These are phyloP conservation scores for Sminthurides bifidus DNA, from an alignment of 1,140 invertebrate genomes.

Conservation along the genomic window DNA sequence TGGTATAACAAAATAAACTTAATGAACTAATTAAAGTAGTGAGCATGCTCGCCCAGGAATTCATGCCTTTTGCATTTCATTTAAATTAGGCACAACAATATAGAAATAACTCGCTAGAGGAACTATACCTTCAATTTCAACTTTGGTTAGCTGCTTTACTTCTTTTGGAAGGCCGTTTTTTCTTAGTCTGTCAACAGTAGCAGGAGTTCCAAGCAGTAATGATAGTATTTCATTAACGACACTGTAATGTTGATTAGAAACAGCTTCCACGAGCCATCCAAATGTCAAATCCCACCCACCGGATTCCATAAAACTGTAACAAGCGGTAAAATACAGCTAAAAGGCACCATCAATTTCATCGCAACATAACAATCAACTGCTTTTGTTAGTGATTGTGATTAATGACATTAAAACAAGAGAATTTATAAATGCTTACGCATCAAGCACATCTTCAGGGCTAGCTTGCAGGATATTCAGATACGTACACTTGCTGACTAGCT, in stretches of 20 bases:
- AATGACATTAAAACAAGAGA: neutral
- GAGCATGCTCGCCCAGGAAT: neutral
- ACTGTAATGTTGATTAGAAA: constrained; percentile 67
- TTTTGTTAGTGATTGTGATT: neutral
- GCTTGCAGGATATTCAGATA: constrained; percentile 86
- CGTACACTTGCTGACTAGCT: constrained; percentile 88
- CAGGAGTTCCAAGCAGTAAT: constrained; percentile 67
- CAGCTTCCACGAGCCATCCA: constrained; percentile 74
- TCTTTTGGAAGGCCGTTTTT: constrained; percentile 81
- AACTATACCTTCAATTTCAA: constrained; percentile 57
- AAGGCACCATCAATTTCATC: neutral
- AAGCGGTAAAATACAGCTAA: constrained; percentile 11
- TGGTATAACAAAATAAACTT: neutral
- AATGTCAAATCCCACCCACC: constrained; percentile 83
- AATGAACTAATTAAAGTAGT: too few species aligned
- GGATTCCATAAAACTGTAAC: constrained; percentile 64
- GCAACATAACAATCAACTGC: neutral
- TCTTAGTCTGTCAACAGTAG: constrained; percentile 76
- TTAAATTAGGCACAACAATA: neutral
- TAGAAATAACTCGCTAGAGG: neutral
- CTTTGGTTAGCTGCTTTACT: constrained; percentile 74
- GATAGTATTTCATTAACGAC: constrained; percentile 73
- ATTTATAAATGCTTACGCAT: constrained; percentile 48
- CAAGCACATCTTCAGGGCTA: constrained; percentile 69
- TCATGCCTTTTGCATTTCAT: neutral